These are phyloP conservation scores for Daphoenositta chrysoptera DNA, from an alignment of 2,113 vertebrate species.

Conservation along the genomic window DNA sequence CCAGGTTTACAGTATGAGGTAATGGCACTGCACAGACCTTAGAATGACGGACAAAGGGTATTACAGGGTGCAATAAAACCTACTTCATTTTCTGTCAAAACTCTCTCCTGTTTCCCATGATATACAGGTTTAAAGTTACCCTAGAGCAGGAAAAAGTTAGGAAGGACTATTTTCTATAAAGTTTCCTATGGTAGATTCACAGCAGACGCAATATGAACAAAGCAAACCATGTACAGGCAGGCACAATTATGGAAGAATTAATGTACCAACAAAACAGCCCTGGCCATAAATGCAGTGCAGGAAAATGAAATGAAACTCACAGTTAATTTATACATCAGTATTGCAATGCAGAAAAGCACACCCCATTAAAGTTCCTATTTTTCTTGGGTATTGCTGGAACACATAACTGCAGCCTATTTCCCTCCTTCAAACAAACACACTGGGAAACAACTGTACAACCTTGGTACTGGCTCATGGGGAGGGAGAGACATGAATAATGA, in stretches of 20 bases:
- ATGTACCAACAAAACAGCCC: not conserved
- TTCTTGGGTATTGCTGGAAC: not conserved
- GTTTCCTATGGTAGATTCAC: not conserved
- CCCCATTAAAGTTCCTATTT: not conserved
- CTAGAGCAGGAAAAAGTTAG: not conserved
- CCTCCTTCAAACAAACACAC: not conserved
- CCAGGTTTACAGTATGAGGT: not conserved
- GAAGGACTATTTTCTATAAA: not conserved
- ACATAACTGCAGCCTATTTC: not conserved
- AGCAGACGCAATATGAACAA: not conserved
- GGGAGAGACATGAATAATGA: not conserved
- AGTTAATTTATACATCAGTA: not conserved
- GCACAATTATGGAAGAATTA: not conserved
- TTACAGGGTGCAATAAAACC: not conserved
- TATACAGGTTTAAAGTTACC: not conserved
- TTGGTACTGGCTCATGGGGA: accelerated
- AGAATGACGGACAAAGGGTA: accelerated
- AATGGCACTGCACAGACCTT: not conserved
- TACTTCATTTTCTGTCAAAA: not conserved
- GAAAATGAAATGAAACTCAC: not conserved
- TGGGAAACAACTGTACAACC: not conserved
- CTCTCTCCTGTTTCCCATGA: not conserved
- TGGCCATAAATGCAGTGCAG: not conserved
- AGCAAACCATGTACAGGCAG: not conserved
- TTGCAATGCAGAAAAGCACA: not conserved